A percentile compares a stretch with the other conserved stretches of the same genome.
Conservation (phyloP, 1,140 invertebrate species). For the Bathynomus jamesi region DNA sequence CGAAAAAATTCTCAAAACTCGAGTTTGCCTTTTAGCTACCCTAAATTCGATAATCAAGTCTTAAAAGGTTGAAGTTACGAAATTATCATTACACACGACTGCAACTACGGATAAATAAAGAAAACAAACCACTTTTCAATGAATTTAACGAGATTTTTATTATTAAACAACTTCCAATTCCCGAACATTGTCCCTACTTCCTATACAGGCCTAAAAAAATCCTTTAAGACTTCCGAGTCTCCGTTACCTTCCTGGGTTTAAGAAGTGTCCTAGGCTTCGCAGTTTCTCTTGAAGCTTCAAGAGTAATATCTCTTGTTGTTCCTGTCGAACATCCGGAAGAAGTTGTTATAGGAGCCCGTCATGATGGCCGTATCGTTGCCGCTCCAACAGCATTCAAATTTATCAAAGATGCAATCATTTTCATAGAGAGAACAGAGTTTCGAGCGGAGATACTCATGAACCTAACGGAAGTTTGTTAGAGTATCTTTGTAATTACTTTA, state of each 20-base stretch:
- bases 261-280: slow-evolving; percentile 87
- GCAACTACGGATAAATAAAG: no score
- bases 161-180: no score
- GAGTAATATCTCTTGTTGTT: slow-evolving; percentile 74
- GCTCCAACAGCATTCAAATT: slow-evolving; percentile 99
- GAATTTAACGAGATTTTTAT: no score
- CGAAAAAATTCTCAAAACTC: no score
- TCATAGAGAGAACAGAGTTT: slow-evolving; percentile 98
- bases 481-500: no score
- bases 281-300: slow-evolving; percentile 64
- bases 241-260: slow-evolving; percentile 75
- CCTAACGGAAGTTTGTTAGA: slow-evolving; percentile 59
- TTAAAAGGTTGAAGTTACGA: no score
- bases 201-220: no score
- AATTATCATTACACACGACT: no score
- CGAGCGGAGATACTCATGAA: slow-evolving; percentile 96
- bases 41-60: no score
- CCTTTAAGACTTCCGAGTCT: slow-evolving; percentile 16
- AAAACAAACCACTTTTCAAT: no score
- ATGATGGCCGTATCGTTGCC: slow-evolving; percentile 96
- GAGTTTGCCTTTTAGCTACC: no score
- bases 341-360: slow-evolving; percentile 99
- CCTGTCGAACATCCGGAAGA: slow-evolving; percentile 95
- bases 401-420: slow-evolving; percentile 99
- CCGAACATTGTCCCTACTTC: no score